Percentiles rank a stretch among this genome's conserved stretches.
Evolutionary conservation across 2,888 invertebrate genomes (phyloP).

Genomic region (Brachycybe producta): DNA sequence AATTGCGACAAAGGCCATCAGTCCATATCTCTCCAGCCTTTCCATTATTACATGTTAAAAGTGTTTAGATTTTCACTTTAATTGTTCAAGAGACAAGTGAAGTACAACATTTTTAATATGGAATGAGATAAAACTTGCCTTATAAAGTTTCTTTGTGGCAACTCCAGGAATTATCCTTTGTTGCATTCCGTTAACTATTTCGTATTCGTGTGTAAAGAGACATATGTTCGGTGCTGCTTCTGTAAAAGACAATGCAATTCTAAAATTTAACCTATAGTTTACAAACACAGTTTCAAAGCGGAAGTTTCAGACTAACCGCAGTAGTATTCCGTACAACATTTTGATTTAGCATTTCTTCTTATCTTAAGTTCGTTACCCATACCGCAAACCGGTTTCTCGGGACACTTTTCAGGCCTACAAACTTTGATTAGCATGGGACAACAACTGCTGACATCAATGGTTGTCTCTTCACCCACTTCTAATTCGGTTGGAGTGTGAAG

Average conservation of each 20-base stretch:
- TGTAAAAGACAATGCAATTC: slow-evolving; percentile 31
- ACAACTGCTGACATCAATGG: slow-evolving; percentile 51
- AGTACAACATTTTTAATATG: not conserved
- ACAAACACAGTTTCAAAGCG: not conserved
- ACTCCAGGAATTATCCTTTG: slow-evolving; percentile 26
- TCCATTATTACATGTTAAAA: slow-evolving; percentile 9
- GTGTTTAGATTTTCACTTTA: no score
- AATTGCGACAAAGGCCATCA: slow-evolving; percentile 56
- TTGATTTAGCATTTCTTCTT: slow-evolving; percentile 21
- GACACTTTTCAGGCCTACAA: slow-evolving; percentile 52
- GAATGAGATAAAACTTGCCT: slow-evolving; percentile 40
- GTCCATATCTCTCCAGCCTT: slow-evolving; percentile 49
- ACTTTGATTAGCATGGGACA: slow-evolving; percentile 49
- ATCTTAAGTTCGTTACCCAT: slow-evolving; percentile 40
- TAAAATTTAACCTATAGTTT: slow-evolving; percentile 3
- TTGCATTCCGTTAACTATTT: slow-evolving; percentile 32
- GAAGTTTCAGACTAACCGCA: slow-evolving; percentile 44
- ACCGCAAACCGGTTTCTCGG: slow-evolving; percentile 45
- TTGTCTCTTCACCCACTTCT: slow-evolving; percentile 44
- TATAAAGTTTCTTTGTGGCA: slow-evolving; percentile 36
- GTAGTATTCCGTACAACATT: slow-evolving; percentile 52
- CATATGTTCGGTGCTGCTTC: slow-evolving; percentile 52
- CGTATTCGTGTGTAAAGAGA: slow-evolving; percentile 45
- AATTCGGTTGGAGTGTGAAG: slow-evolving; percentile 28
- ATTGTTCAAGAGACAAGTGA: no score